Percentiles rank a stretch among this genome's conserved stretches.
Conservation (phyloP, 2,113 vertebrate genomes). For the Scatophagus argus region DNA sequence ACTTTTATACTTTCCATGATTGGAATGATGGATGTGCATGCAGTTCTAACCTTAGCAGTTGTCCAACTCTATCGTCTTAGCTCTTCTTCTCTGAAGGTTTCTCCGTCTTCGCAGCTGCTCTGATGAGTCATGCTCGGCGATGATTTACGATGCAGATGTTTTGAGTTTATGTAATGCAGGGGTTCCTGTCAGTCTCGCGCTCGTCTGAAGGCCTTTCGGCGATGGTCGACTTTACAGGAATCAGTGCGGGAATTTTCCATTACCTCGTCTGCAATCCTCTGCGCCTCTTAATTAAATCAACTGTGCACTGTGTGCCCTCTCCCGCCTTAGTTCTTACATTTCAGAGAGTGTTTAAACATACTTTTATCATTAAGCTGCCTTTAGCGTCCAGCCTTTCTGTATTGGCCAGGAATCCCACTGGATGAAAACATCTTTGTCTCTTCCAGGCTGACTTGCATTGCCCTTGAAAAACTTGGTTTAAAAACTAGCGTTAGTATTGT, state of each 20-base stretch:
- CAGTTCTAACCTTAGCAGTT: neutral
- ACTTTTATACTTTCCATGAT: too few relatives aligned
- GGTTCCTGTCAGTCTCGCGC: conserved; percentile 41
- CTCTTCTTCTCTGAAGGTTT: neutral
- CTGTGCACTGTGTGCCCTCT: neutral
- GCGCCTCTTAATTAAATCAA: neutral
- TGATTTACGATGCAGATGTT: conserved; percentile 48
- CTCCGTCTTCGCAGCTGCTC: conserved; percentile 6
- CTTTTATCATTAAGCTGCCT: neutral
- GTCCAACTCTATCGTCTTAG: neutral
- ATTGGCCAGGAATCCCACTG: neutral
- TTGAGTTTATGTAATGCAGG: neutral
- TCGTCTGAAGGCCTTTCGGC: neutral
- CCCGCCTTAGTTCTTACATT: neutral
- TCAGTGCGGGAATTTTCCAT: conserved; percentile 11
- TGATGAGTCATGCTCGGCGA: conserved; percentile 42
- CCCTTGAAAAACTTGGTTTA: neutral
- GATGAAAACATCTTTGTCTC: neutral
- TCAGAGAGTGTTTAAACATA: neutral
- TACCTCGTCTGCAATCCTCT: neutral
- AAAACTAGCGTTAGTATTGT: neutral
- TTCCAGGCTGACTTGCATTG: neutral
- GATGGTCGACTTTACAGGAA: conserved; percentile 43
- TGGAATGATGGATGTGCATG: too few relatives aligned
- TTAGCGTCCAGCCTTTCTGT: neutral